phyloP scores from a whole-genome alignment of 2,113 vertebrate genomes.

The Etheostoma cragini region DNA sequence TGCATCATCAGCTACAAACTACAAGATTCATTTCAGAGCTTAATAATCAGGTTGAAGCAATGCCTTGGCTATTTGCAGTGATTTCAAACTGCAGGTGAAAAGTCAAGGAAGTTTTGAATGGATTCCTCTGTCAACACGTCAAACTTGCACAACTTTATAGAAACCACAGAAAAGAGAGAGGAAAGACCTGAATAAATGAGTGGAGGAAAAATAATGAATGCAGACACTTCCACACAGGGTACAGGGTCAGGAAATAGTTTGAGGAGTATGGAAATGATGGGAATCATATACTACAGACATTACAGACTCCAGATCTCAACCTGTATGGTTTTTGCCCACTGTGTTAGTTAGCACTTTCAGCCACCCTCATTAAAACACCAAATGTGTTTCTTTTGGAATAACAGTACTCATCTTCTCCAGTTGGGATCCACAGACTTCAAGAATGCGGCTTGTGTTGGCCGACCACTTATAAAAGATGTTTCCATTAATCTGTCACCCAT shows the following conservation, averaged over 20 bases:
- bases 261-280: not conserved
- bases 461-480: not conserved
- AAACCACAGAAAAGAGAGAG: not conserved
- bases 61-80: conserved; percentile 14
- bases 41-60: conserved; percentile 22
- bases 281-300: not conserved
- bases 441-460: not conserved
- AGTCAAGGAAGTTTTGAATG: conserved; percentile 24
- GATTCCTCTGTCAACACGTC: conserved; percentile 1
- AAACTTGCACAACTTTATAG: not conserved
- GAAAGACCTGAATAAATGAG: not conserved
- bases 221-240: not conserved
- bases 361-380: not conserved
- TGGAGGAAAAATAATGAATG: not conserved
- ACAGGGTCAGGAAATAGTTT: not conserved
- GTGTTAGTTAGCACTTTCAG: not conserved
- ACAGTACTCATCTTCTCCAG: not conserved
- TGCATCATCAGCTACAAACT: conserved; percentile 51
- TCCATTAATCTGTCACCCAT: not conserved
- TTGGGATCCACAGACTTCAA: not conserved
- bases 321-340: not conserved
- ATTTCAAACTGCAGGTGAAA: conserved; percentile 30
- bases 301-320: not conserved
- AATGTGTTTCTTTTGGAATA: not conserved
- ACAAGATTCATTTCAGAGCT: conserved; percentile 38